Base-by-base conservation (phyloP, 2,797 vertebrate species). In the Micrastur ruficollis region DNA sequence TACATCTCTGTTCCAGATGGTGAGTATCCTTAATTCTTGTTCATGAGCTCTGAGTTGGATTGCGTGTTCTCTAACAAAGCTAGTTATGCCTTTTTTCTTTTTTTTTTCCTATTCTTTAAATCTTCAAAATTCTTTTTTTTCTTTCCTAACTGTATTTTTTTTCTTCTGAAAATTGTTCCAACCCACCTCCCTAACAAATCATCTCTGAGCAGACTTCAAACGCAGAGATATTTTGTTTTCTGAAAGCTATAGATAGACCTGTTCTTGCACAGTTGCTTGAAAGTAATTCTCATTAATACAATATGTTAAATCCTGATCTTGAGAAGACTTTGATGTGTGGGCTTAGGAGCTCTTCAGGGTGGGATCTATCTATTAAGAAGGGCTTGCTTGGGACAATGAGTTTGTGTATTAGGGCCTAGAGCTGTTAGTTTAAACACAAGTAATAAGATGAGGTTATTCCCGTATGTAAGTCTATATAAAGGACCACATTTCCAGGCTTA, bases 231-330 rank as follows among this genome's bases (percentile, higher is more conserved):
- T 74, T 79, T 85, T 81, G 27, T 91, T 93, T 95, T 75, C 46
- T 74, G 87, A 90, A 91, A 68, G 36, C 84, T 83, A 22, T 65
- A 79, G 53, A 63, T 81, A 90, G 76, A 68, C 58, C 20, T 6
- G 2, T 34, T 85, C 70, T 86, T 58, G 36, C 63, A 89, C 36
- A 91, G 50, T 56, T 6, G 2, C 50, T 84, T 79, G 83, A 73
- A 92, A 95, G 66, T 92, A 90, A 86, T 70, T 90, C 90, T 90
- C 82, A 67, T 96, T 95, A 95, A 91, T 82, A 80, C 52, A 92
- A 56, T 90, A 89, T 73, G 52, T 67, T 94, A 94, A 97, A 95
- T 90, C 90, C 86, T 70, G 62, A 56, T 52, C 73, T 90, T 8
- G 2, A 73, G 59, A 81, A 95, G 91, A 56, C 76, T 96, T 93